Conservation (phyloP, 64 coral and sea anemone species). For the Astreopora myriophthalma region DNA sequence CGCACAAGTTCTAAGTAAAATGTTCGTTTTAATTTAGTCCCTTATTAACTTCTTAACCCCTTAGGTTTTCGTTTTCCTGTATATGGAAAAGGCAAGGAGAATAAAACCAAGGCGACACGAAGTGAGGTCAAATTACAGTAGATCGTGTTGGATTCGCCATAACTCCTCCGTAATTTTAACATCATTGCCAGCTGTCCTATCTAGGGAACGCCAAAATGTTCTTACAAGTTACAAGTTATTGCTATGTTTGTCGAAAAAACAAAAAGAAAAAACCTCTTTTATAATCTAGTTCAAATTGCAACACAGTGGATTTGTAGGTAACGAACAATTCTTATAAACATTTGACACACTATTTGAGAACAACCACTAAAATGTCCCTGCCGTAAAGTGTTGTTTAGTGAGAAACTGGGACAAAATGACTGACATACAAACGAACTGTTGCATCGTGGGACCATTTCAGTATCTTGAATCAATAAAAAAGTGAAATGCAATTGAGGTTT, state of each 20-base stretch:
- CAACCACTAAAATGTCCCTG: no score
- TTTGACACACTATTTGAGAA: no score
- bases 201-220: neutral
- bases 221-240: neutral
- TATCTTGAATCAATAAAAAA: no score
- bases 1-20: neutral
- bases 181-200: neutral
- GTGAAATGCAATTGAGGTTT: no score
- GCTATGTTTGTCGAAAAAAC: neutral
- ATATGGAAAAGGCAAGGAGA: neutral
- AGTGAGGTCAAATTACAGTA: neutral
- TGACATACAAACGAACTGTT: no score
- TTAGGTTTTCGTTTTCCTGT: neutral
- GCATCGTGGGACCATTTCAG: no score
- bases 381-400: no score
- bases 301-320: no score
- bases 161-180: neutral
- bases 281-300: no score
- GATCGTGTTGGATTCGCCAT: neutral
- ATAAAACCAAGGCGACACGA: neutral
- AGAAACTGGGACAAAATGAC: no score
- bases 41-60: neutral
- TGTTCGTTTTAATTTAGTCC: no score
- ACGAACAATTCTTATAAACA: no score
- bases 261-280: neutral